phyloP scores from a whole-genome alignment of 2,797 vertebrate genomes.

The Buceros bicornis region DNA sequence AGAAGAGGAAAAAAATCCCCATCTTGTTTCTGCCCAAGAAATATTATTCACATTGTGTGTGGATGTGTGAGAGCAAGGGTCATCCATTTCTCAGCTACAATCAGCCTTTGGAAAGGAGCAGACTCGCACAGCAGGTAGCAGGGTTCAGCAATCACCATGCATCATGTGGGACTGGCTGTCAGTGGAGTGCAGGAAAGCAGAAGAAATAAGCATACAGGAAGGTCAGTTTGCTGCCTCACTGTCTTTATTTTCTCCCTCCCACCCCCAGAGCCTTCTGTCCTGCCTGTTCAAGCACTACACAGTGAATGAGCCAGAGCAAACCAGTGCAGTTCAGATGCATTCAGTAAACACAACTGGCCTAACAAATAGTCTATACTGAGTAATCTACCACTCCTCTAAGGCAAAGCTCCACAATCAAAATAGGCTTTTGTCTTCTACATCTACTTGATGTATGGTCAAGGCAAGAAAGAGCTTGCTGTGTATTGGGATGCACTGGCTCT shows the following conservation, averaged over 20 bases:
- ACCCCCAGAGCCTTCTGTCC: not conserved
- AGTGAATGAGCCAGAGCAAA: not conserved
- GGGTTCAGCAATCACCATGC: conserved; percentile 32
- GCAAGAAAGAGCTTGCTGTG: not conserved
- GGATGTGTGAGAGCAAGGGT: conserved; percentile 44
- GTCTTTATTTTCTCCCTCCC: not conserved
- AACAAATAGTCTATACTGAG: not conserved
- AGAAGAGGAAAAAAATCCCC: not conserved
- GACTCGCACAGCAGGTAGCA: conserved; percentile 33
- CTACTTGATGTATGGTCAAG: not conserved
- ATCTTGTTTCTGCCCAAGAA: conserved; percentile 24
- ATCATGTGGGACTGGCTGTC: not conserved
- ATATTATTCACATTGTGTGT: not conserved
- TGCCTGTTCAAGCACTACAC: not conserved
- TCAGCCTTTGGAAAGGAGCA: conserved; percentile 36
- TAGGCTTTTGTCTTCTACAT: not conserved
- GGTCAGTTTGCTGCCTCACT: not conserved
- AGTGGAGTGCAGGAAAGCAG: not conserved
- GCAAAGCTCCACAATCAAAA: not conserved
- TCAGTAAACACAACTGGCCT: not conserved
- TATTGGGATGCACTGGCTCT: not conserved
- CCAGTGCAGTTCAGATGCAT: not conserved
- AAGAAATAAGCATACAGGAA: conserved; percentile 3
- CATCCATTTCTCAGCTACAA: conserved; percentile 33
- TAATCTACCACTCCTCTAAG: not conserved